These are phyloP conservation scores for Ginglymostoma cirratum DNA, from an alignment of 2,113 vertebrate genomes.

Conservation along the genomic window DNA sequence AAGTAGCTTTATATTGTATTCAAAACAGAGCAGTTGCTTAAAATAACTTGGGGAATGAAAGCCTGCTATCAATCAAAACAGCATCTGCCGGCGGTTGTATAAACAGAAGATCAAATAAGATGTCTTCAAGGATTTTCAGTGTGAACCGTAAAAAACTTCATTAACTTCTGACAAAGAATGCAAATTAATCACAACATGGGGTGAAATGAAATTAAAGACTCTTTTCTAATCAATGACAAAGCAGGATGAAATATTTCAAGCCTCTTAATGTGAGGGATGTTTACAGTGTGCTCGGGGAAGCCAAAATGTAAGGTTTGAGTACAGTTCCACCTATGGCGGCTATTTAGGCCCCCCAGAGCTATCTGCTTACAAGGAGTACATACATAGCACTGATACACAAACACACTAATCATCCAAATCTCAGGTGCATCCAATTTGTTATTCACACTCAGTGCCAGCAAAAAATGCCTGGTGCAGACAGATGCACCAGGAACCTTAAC, in stretches of 20 bases:
- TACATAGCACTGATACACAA: constrained; percentile 47
- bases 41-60: constrained; percentile 43
- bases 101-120: constrained; percentile 98
- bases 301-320: constrained; percentile 52
- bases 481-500: constrained; percentile 90
- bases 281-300: constrained; percentile 40
- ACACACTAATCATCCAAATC: constrained; percentile 64
- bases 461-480: constrained; percentile 71
- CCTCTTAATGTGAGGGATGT: constrained; percentile 56
- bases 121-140: constrained; percentile 95
- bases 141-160: constrained; percentile 96
- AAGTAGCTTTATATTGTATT: constrained; percentile 30
- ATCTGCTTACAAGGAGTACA: constrained; percentile 53
- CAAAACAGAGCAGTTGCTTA: constrained; percentile 36
- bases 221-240: constrained; percentile 99
- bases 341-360: constrained; percentile 45
- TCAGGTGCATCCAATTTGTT: constrained; percentile 73
- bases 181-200: constrained; percentile 99
- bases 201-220: constrained; percentile 97
- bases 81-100: constrained; percentile 97
- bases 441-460: constrained; percentile 67
- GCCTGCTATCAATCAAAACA: constrained; percentile 78
- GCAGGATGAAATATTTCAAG: constrained; percentile 89
- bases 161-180: constrained; percentile 99
- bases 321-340: constrained; percentile 44